A percentile compares a stretch with the other conserved stretches of the same genome.
phyloP scores from a whole-genome alignment of 2,797 vertebrate genomes.

The Cossypha caffra region DNA sequence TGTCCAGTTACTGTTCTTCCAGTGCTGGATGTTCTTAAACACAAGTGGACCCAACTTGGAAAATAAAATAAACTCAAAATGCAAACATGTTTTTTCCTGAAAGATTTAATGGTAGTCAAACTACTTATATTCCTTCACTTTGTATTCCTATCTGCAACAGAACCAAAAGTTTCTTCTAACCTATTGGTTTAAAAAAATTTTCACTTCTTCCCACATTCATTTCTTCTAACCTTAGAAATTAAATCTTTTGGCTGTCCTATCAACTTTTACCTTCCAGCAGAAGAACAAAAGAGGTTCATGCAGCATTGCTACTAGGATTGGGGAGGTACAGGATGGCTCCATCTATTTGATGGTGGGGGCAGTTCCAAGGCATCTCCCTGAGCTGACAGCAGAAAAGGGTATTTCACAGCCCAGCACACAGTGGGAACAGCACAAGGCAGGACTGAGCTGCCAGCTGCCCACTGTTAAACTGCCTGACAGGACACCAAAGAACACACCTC shows the following conservation, averaged over 20 bases:
- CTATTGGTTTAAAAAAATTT: not conserved
- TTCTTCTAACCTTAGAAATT: not conserved
- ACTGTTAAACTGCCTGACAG: not conserved
- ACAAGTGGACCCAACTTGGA: not conserved
- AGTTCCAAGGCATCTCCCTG: not conserved
- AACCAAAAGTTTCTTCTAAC: not conserved
- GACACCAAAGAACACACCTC: not conserved
- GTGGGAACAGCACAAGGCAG: accelerated
- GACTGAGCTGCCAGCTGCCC: not conserved
- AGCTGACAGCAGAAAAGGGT: not conserved
- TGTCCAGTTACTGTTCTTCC: not conserved
- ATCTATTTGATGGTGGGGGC: not conserved
- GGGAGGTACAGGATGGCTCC: not conserved
- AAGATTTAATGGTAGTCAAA: not conserved
- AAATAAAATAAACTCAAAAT: not conserved
- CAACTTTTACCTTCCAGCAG: not conserved
- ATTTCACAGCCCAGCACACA: not conserved
- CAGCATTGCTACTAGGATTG: not conserved
- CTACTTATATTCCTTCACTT: not conserved
- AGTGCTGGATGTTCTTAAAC: not conserved
- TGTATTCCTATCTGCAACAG: not conserved
- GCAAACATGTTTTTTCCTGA: not conserved
- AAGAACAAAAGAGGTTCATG: not conserved
- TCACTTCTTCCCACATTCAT: not conserved
- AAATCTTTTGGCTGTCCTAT: not conserved